Conservation (phyloP, 2,113 vertebrate genomes). For the Nicator chloris region DNA sequence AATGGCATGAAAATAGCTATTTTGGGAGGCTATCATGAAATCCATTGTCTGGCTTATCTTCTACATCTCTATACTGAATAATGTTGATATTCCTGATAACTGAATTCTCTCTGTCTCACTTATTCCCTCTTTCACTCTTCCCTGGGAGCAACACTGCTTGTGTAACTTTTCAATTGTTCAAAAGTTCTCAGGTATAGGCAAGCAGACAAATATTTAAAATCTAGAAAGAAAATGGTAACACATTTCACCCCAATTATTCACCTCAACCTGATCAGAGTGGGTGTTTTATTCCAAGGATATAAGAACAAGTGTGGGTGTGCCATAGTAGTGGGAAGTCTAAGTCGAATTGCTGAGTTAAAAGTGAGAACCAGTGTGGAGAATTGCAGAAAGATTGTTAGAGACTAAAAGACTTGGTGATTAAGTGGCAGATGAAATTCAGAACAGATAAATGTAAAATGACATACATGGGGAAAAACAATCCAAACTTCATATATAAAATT, state of each 20-base stretch:
- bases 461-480: not conserved
- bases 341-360: not conserved
- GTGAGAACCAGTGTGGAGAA: not conserved
- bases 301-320: not conserved
- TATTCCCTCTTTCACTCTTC: not conserved
- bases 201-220: not conserved
- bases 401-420: not conserved
- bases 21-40: not conserved
- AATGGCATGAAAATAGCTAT: not conserved
- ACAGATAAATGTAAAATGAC: not conserved
- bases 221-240: not conserved
- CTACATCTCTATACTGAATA: not conserved
- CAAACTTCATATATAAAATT: not conserved
- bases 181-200: not conserved
- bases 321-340: not conserved
- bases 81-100: not conserved
- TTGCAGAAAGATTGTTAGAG: not conserved
- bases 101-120: rapidly evolving
- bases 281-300: not conserved
- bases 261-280: not conserved
- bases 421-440: not conserved
- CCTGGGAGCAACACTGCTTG: rapidly evolving
- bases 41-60: not conserved
- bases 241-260: not conserved
- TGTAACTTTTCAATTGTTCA: not conserved